Conservation (phyloP, 1,140 invertebrate species). For the Metopolophium dirhodum region DNA sequence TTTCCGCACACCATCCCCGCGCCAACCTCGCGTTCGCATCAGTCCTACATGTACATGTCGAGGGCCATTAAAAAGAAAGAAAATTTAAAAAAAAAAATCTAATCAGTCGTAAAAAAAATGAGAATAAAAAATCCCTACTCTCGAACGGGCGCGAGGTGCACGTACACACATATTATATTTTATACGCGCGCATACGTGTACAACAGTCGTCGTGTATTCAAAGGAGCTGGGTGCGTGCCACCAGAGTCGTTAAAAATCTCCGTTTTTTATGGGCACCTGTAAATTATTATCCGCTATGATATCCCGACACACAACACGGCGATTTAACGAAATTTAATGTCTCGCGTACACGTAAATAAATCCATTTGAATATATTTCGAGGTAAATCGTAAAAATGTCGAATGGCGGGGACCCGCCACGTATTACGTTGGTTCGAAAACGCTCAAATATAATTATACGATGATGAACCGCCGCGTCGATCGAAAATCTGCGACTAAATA, state of each 20-base stretch:
- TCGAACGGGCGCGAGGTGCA: not conserved
- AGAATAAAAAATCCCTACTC: slow-evolving; percentile 24
- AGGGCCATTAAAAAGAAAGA: not conserved
- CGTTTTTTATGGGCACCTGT: slow-evolving; percentile 36
- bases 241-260: slow-evolving; percentile 54
- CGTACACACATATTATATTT: too few species aligned
- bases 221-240: slow-evolving; percentile 53
- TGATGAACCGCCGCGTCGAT: not conserved
- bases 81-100: slow-evolving; percentile 13
- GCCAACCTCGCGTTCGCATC: not conserved
- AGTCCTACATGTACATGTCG: not conserved
- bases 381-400: slow-evolving; percentile 19
- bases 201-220: not conserved
- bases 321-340: slow-evolving; percentile 41
- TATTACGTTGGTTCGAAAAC: not conserved
- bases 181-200: not conserved
- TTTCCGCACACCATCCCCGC: not conserved
- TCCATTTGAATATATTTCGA: slow-evolving; percentile 4
- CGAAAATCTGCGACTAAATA: not conserved
- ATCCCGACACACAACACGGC: slow-evolving; percentile 12
- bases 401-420: not conserved
- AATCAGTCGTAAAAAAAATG: slow-evolving; percentile 50
- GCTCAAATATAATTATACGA: not conserved
- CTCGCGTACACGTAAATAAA: slow-evolving; percentile 13
- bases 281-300: slow-evolving; percentile 43